phyloP scores from a whole-genome alignment of 2,888 invertebrate genomes.

The Stegophylla sp. region DNA sequence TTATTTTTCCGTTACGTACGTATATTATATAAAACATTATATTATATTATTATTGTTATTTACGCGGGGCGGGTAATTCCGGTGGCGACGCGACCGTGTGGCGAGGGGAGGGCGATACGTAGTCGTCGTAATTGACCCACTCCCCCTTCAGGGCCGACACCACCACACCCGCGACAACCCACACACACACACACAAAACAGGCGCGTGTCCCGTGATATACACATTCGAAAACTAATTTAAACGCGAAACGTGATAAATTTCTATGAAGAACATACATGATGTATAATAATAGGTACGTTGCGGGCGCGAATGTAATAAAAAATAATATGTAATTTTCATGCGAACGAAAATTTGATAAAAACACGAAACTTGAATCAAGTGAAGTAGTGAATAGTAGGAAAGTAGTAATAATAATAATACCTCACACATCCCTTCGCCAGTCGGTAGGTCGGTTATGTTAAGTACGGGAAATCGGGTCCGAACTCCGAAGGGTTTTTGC shows the following conservation, averaged over 20 bases:
- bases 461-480: neutral
- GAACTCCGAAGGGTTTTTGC: no score
- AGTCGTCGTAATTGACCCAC: neutral
- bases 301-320: neutral
- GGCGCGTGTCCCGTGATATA: neutral
- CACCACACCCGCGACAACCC: neutral
- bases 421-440: no score
- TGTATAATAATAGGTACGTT: no score
- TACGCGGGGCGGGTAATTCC: neutral
- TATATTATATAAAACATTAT: no score
- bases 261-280: neutral
- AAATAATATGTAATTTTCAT: conserved; percentile 16
- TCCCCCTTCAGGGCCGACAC: neutral
- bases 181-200: no score
- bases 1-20: no score
- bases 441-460: no score
- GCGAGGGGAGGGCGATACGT: neutral
- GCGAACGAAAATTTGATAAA: neutral
- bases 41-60: no score
- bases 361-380: neutral
- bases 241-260: conserved; percentile 8
- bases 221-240: conserved; percentile 23
- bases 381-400: neutral
- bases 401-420: neutral
- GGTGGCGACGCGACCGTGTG: no score